A percentile compares a stretch with the other conserved stretches of the same genome.
Conservation (phyloP, 2,797 vertebrate genomes). For the Antennarius maculatus region DNA sequence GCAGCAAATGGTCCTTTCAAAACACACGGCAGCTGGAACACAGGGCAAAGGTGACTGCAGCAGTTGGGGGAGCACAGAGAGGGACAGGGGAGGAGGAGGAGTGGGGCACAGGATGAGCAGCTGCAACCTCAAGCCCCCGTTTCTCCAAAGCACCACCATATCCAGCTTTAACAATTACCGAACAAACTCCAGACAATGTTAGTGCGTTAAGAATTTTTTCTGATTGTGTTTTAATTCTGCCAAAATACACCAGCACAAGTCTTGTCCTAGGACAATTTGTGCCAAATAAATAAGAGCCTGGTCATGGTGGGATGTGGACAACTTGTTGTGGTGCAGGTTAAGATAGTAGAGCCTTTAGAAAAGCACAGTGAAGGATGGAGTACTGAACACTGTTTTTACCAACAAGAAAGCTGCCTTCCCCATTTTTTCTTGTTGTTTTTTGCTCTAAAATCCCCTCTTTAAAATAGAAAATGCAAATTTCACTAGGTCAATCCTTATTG, state of each 20-base stretch:
- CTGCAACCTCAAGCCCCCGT: conserved; percentile 78
- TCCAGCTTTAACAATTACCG: conserved; percentile 63
- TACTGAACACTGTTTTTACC: too few relatives aligned
- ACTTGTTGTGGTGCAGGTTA: conserved; percentile 75
- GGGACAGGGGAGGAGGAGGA: conserved; percentile 49
- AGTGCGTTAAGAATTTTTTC: conserved; percentile 5
- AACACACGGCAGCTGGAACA: conserved; percentile 86
- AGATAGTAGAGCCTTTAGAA: conserved; percentile 57
- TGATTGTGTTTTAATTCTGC: background rate
- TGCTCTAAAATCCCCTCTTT: too few relatives aligned
- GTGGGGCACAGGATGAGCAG: conserved; percentile 78
- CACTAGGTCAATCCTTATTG: too few relatives aligned
- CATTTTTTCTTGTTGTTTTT: too few relatives aligned
- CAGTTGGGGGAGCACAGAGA: conserved; percentile 79
- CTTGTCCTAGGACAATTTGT: conserved; percentile 33
- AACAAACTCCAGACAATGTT: conserved; percentile 1
- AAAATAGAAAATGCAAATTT: too few relatives aligned
- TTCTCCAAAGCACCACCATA: conserved; percentile 63
- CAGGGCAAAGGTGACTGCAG: conserved; percentile 85
- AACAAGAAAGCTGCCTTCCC: too few relatives aligned
- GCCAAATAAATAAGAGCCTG: conserved; percentile 32
- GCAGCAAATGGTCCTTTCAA: conserved; percentile 86
- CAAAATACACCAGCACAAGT: conserved; percentile 19
- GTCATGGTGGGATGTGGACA: conserved; percentile 55
- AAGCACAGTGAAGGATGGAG: too few relatives aligned